Conservation (phyloP, 2,888 invertebrate species). For the Euplagia quadripunctaria region DNA sequence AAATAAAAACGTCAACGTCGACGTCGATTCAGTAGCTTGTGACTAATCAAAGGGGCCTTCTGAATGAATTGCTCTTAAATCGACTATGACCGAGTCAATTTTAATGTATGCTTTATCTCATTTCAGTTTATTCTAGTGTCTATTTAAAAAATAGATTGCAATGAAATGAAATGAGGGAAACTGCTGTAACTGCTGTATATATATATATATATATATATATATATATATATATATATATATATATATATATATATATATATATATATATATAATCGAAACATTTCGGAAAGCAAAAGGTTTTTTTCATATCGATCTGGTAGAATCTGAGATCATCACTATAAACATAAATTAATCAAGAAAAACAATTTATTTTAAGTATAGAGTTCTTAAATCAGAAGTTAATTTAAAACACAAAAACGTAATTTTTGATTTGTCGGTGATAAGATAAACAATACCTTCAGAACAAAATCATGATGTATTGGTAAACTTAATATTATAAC, state of each 20-base stretch:
- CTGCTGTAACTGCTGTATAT: too few relatives aligned
- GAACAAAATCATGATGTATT: background rate
- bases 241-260: background rate
- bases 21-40: slow-evolving; percentile 18
- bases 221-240: too few relatives aligned
- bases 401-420: background rate
- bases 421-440: background rate
- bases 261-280: background rate
- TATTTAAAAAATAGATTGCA: background rate
- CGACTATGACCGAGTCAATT: background rate
- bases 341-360: too few relatives aligned
- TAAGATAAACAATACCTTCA: too few relatives aligned
- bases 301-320: background rate
- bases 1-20: slow-evolving; percentile 17
- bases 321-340: too few relatives aligned
- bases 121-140: background rate
- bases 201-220: too few relatives aligned
- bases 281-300: background rate
- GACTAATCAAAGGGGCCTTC: slow-evolving; percentile 28
- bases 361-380: background rate
- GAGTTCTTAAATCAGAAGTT: background rate
- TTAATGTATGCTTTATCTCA: slow-evolving; percentile 1
- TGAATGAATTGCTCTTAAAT: slow-evolving; percentile 22
- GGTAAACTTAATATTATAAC: background rate
- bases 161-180: background rate